These are phyloP conservation scores for Urocyon cinereoargenteus DNA, from an alignment of 2,797 vertebrate genomes.

Conservation along the genomic window DNA sequence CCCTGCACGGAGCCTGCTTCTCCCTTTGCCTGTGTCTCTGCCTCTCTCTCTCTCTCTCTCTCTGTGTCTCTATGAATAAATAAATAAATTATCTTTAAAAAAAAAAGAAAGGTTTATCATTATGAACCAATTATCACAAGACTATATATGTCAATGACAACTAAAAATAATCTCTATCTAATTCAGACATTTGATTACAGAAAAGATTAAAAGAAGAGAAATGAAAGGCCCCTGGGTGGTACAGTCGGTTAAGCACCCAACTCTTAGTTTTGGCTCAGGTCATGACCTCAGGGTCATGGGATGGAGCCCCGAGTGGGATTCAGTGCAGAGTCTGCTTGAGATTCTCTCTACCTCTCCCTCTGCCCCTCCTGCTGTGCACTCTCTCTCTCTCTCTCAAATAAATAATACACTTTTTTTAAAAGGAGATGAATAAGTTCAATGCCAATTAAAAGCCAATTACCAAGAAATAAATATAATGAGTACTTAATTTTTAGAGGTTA, in stretches of 20 bases:
- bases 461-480: neutral
- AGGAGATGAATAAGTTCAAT: neutral
- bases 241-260: neutral
- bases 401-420: neutral
- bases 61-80: too few relatives aligned
- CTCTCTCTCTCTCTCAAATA: neutral
- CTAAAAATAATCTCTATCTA: neutral
- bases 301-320: neutral
- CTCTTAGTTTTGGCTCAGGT: neutral
- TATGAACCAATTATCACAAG: neutral
- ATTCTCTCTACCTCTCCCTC: neutral
- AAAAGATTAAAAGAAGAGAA: neutral
- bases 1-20: too few relatives aligned
- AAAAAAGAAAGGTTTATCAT: neutral
- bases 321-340: neutral
- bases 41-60: too few relatives aligned
- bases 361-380: neutral
- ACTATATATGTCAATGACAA: neutral
- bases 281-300: neutral
- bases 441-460: neutral
- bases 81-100: too few relatives aligned
- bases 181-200: neutral
- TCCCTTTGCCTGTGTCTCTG: too few relatives aligned
- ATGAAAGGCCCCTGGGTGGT: neutral
- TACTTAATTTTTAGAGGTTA: neutral